phyloP scores from a whole-genome alignment of 1,140 invertebrate genomes.

The Scaptomyza graminum region DNA sequence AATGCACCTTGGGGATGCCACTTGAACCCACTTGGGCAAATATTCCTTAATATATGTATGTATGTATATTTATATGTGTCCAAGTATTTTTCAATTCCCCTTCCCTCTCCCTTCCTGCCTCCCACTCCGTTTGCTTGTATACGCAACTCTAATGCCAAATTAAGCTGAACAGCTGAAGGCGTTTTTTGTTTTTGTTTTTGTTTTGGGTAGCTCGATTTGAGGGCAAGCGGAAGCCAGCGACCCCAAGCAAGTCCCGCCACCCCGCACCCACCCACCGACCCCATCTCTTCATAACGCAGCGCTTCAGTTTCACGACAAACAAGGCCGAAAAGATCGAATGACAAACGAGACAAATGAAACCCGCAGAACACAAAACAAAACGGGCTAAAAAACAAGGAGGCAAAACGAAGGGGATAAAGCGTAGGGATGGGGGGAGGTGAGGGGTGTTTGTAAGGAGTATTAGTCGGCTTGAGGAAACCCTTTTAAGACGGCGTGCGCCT shows the following conservation, averaged over 20 bases:
- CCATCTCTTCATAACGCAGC: neutral
- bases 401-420: constrained; percentile 3
- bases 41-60: too few relatives aligned
- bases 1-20: constrained; percentile 14
- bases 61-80: constrained; percentile 48
- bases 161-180: constrained; percentile 48
- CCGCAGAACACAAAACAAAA: constrained; percentile 13
- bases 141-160: constrained; percentile 47
- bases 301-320: constrained; percentile 18
- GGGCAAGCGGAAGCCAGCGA: constrained; percentile 39
- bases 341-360: constrained; percentile 35
- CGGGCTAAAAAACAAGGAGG: constrained; percentile 11
- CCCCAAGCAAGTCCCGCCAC: neutral
- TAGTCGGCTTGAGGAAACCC: constrained; percentile 24
- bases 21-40: neutral
- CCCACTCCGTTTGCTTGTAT: neutral
- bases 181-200: too few relatives aligned
- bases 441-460: neutral
- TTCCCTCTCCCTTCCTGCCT: neutral
- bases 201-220: constrained; percentile 47
- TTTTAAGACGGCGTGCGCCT: constrained; percentile 34
- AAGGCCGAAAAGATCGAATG: constrained; percentile 27
- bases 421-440: neutral
- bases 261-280: neutral
- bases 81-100: constrained; percentile 43